Conservation (phyloP, 2,797 vertebrate species). For the Staurois parvus region DNA sequence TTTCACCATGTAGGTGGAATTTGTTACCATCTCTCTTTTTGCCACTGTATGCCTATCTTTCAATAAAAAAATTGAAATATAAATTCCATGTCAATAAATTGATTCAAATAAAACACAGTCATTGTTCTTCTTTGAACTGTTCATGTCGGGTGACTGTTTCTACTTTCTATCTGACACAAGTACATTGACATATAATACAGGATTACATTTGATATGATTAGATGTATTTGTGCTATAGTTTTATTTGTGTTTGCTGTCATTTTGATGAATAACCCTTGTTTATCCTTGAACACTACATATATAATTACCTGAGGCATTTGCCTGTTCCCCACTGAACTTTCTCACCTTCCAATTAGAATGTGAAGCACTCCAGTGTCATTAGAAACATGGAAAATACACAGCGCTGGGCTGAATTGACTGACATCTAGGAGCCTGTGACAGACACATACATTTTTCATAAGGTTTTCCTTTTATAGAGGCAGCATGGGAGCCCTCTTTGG, state of each 20-base stretch:
- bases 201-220: neutral
- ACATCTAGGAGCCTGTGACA: neutral
- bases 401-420: neutral
- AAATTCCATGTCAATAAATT: too few species aligned
- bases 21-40: too few species aligned
- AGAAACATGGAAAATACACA: conserved; percentile 2
- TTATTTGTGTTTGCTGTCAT: neutral
- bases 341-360: conserved; percentile 4
- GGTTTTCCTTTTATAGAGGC: neutral
- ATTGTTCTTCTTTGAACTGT: neutral
- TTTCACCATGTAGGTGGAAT: too few species aligned
- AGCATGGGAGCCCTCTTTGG: neutral
- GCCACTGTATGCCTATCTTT: too few species aligned
- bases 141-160: neutral
- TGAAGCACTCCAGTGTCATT: neutral
- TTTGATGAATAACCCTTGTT: neutral
- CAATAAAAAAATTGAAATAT: too few species aligned
- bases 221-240: neutral
- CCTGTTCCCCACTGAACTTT: conserved; percentile 1
- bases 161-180: neutral
- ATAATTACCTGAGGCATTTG: neutral
- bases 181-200: neutral
- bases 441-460: conserved; percentile 12
- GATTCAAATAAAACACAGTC: too few species aligned
- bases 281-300: neutral